phyloP scores from a whole-genome alignment of 2,113 vertebrate genomes.

The Sialia sialis region DNA sequence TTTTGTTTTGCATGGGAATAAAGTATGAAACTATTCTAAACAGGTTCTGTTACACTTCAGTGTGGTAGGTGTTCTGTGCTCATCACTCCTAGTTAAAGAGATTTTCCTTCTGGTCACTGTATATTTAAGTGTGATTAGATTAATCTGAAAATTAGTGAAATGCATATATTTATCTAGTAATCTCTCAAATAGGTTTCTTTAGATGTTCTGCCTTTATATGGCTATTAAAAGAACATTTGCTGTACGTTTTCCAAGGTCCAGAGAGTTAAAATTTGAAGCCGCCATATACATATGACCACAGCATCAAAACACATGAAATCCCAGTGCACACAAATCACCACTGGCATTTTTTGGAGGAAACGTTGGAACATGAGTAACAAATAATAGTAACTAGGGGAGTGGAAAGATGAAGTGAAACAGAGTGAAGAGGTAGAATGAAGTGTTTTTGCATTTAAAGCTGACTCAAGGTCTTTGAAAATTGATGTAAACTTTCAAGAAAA shows the following conservation, averaged over 20 bases:
- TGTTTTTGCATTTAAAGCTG: not conserved
- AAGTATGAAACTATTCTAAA: not conserved
- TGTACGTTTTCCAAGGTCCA: not conserved
- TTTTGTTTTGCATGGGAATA: not conserved
- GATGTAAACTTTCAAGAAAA: not conserved
- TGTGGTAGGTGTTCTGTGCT: not conserved
- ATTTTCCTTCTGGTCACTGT: not conserved
- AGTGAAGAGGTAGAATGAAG: not conserved
- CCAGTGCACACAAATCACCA: not conserved
- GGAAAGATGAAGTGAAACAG: not conserved
- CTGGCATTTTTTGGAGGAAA: not conserved
- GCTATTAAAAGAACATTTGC: not conserved
- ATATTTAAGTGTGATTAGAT: not conserved
- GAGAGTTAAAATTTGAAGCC: not conserved
- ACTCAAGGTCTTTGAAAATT: not conserved
- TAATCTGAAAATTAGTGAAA: not conserved
- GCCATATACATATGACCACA: not conserved
- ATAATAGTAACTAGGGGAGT: accelerated
- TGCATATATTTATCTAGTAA: not conserved
- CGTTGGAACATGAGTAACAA: not conserved
- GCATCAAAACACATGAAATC: not conserved
- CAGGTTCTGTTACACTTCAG: not conserved
- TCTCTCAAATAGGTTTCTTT: not conserved
- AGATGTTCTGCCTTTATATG: not conserved
- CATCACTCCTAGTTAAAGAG: not conserved